These are phyloP conservation scores for Columba livia DNA, from an alignment of 2,113 vertebrate genomes.

Conservation along the genomic window DNA sequence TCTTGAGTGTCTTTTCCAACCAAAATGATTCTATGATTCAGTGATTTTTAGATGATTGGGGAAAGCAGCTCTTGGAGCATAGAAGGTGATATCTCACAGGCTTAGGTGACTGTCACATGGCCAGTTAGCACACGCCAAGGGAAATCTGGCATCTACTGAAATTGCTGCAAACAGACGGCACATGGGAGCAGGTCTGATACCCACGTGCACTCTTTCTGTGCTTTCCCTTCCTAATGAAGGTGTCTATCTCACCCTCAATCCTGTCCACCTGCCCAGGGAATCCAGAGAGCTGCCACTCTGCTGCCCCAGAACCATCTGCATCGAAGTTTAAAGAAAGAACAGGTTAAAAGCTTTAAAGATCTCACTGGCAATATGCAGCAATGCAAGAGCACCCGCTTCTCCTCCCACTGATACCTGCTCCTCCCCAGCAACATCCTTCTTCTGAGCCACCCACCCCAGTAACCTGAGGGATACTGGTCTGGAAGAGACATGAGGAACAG, in stretches of 20 bases:
- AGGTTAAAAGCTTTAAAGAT: not conserved
- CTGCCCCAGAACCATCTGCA: not conserved
- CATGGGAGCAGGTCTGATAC: not conserved
- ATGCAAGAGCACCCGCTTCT: not conserved
- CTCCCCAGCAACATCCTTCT: not conserved
- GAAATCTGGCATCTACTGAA: not conserved
- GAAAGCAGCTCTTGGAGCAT: not conserved
- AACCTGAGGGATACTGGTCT: not conserved
- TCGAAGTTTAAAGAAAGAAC: not conserved
- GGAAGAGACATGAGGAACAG: rapidly evolving
- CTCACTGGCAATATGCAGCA: not conserved
- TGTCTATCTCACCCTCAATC: not conserved
- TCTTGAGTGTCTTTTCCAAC: no score
- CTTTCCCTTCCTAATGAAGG: not conserved
- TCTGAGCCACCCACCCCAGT: not conserved
- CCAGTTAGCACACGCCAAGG: not conserved
- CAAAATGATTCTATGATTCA: no score
- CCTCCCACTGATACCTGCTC: rapidly evolving
- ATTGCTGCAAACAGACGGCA: not conserved
- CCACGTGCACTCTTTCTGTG: rapidly evolving
- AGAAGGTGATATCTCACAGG: not conserved
- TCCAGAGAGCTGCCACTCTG: not conserved
- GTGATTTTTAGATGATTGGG: not conserved
- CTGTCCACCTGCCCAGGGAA: not conserved
- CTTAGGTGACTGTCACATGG: not conserved